phyloP scores from a whole-genome alignment of 2,888 invertebrate genomes.

The Ryuthela nishihirai region DNA sequence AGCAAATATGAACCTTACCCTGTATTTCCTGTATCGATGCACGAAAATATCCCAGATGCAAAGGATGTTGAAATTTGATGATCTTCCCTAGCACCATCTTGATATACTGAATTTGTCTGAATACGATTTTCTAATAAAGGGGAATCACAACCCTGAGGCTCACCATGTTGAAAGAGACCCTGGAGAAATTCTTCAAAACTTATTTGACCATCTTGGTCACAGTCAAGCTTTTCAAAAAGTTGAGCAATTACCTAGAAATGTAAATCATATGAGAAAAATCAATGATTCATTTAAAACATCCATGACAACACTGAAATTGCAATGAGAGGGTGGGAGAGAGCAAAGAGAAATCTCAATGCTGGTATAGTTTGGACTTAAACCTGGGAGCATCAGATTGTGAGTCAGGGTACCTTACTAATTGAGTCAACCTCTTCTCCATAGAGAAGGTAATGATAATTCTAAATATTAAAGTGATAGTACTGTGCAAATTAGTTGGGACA shows the following conservation, averaged over 20 bases:
- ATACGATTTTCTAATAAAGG: slow-evolving; percentile 9
- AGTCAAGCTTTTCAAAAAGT: slow-evolving; percentile 63
- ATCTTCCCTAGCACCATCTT: slow-evolving; percentile 28
- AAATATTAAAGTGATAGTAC: no score
- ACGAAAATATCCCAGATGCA: slow-evolving; percentile 48
- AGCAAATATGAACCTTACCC: slow-evolving; percentile 45
- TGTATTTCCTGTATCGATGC: slow-evolving; percentile 47
- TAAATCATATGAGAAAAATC: no score
- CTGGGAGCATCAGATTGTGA: no score
- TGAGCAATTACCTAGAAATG: slow-evolving; percentile 56
- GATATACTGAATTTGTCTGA: slow-evolving; percentile 12
- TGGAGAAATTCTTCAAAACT: slow-evolving; percentile 64
- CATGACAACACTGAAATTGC: not conserved
- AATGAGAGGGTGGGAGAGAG: not conserved
- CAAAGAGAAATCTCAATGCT: not conserved
- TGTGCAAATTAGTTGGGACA: no score
- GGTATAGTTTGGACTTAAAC: no score
- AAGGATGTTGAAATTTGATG: slow-evolving; percentile 23
- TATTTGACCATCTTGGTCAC: slow-evolving; percentile 62
- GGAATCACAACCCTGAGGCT: slow-evolving; percentile 40
- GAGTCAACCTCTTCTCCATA: no score
- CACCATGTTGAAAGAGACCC: slow-evolving; percentile 58
- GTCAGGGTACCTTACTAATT: no score
- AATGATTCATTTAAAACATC: not conserved
- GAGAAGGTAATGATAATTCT: no score